Evolutionary conservation across 2,113 vertebrate genomes (phyloP).

Genomic region (Butastur rufipennis): DNA sequence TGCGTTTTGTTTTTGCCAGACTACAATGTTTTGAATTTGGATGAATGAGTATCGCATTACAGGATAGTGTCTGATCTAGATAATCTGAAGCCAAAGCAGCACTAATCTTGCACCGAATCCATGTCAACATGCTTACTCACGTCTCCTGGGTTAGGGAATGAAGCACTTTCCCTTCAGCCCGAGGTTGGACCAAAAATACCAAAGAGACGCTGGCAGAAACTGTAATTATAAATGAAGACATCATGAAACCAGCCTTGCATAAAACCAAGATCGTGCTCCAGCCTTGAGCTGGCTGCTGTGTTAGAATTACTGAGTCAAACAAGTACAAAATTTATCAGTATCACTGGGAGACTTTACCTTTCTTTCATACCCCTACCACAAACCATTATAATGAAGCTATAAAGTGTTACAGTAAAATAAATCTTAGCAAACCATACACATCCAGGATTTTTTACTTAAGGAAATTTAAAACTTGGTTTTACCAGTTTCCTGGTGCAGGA

Average conservation of each 20-base stretch:
- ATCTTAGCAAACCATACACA: neutral
- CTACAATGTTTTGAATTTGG: neutral
- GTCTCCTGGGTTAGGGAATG: neutral
- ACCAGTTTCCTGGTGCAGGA: neutral
- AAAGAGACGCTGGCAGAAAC: neutral
- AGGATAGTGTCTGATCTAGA: neutral
- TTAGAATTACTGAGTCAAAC: neutral
- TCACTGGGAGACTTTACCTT: neutral
- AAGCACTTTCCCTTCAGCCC: conserved; percentile 16
- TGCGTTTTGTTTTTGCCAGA: neutral
- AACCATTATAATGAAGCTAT: neutral
- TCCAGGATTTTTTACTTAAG: neutral
- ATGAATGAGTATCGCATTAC: neutral
- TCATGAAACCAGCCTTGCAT: neutral
- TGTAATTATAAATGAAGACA: conserved; percentile 5
- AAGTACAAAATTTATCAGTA: neutral
- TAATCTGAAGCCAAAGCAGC: neutral
- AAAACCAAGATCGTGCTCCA: neutral
- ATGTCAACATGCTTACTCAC: neutral
- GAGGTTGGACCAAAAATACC: conserved; percentile 1
- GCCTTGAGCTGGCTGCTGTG: neutral
- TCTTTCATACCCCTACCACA: neutral
- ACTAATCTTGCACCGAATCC: neutral
- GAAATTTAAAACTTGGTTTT: neutral
- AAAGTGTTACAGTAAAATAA: neutral